phyloP scores from a whole-genome alignment of 2,888 invertebrate genomes.

The Lepeophtheirus nordmannii region DNA sequence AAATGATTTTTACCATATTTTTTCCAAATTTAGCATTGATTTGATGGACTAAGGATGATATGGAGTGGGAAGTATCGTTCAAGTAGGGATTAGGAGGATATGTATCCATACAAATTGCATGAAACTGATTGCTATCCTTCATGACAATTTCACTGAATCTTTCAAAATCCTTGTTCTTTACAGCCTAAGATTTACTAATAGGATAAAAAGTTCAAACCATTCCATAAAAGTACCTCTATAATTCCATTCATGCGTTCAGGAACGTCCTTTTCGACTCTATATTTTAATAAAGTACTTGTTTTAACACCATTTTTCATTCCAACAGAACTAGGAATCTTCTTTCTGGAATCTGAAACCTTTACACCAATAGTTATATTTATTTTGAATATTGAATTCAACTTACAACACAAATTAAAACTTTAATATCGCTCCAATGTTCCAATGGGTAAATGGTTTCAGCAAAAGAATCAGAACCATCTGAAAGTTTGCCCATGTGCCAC shows the following conservation, averaged over 20 bases:
- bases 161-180: slow-evolving; percentile 54
- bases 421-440: slow-evolving; percentile 75
- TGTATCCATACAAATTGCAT: slow-evolving; percentile 80
- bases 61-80: slow-evolving; percentile 67
- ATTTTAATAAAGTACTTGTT: slow-evolving; percentile 65
- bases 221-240: slow-evolving; percentile 32
- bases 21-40: slow-evolving; percentile 46
- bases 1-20: slow-evolving; percentile 11
- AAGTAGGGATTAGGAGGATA: slow-evolving; percentile 85
- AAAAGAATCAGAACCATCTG: slow-evolving; percentile 48
- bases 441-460: slow-evolving; percentile 44
- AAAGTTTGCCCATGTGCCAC: slow-evolving; percentile 58
- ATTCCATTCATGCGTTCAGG: slow-evolving; percentile 51
- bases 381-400: slow-evolving; percentile 28
- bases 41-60: slow-evolving; percentile 61
- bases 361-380: slow-evolving; percentile 24
- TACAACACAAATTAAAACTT: slow-evolving; percentile 73
- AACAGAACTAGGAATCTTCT: slow-evolving; percentile 66
- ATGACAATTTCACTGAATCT: slow-evolving; percentile 84
- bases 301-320: slow-evolving; percentile 69
- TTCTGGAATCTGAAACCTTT: slow-evolving; percentile 53
- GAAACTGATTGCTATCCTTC: slow-evolving; percentile 93
- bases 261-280: slow-evolving; percentile 55
- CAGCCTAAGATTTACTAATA: slow-evolving; percentile 37
- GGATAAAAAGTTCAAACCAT: neutral